These are phyloP conservation scores for Halictus quadricinctus DNA, from an alignment of 2,888 invertebrate genomes.

Conservation along the genomic window DNA sequence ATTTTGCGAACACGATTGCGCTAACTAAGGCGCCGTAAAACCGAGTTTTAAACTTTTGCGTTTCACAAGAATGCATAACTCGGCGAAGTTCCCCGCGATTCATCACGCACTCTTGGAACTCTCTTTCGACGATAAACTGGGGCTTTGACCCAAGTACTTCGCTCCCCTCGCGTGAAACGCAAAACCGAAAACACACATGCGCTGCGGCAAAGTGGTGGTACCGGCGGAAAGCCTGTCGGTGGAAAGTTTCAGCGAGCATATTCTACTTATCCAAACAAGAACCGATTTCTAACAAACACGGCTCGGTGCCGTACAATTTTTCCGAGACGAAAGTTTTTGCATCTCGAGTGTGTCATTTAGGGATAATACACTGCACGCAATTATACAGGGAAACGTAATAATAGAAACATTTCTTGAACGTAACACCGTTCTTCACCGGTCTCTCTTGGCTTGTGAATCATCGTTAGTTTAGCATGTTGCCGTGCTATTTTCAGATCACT, in stretches of 20 bases:
- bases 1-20: slow-evolving; percentile 18
- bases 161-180: slow-evolving; percentile 16
- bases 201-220: not conserved
- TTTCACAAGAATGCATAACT: slow-evolving; percentile 38
- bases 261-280: slow-evolving; percentile 1
- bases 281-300: not conserved
- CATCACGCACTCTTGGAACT: slow-evolving; percentile 40
- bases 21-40: slow-evolving; percentile 41
- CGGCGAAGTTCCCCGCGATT: slow-evolving; percentile 40
- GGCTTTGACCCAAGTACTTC: slow-evolving; percentile 37
- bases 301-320: not conserved
- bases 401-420: not conserved
- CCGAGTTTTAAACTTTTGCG: slow-evolving; percentile 41
- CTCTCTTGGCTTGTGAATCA: not conserved
- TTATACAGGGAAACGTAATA: not conserved
- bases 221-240: not conserved
- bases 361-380: not conserved
- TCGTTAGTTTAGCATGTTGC: not conserved
- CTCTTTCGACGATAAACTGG: slow-evolving; percentile 30
- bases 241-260: not conserved
- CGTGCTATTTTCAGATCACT: not conserved
- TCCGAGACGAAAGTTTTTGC: not conserved
- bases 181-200: slow-evolving; percentile 36
- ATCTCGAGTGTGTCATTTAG: not conserved
- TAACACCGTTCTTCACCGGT: not conserved